These are phyloP conservation scores for Cephus pygmeus DNA, from an alignment of 2,888 invertebrate genomes.

Conservation along the genomic window DNA sequence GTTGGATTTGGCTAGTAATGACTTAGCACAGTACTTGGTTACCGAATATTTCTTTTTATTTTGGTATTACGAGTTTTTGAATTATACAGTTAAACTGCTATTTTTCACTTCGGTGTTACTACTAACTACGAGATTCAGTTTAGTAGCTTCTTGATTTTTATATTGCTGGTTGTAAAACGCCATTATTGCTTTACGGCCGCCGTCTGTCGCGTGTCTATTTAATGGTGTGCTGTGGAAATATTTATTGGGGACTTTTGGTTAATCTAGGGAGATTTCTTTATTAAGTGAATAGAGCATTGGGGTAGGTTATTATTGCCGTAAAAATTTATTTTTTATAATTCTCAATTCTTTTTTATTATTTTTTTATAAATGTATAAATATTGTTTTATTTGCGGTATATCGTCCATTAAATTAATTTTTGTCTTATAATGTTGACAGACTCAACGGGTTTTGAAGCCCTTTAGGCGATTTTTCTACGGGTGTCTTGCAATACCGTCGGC, in stretches of 20 bases:
- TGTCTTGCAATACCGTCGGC: not conserved
- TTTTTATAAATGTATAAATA: not conserved
- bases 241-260: not conserved
- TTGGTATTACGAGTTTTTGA: not conserved
- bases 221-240: not conserved
- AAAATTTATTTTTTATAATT: not conserved
- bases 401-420: not conserved
- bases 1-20: not conserved
- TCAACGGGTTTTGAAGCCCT: not conserved
- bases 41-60: not conserved
- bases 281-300: not conserved
- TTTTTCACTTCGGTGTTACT: not conserved
- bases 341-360: not conserved
- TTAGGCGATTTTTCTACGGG: not conserved
- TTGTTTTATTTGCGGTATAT: not conserved
- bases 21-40: not conserved
- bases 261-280: not conserved
- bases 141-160: not conserved
- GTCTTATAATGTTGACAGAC: not conserved
- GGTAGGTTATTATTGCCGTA: not conserved
- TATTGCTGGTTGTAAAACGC: not conserved
- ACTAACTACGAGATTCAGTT: not conserved
- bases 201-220: not conserved
- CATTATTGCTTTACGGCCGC: not conserved
- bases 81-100: not conserved